These are phyloP conservation scores for Sebastolobus alascanus DNA, from an alignment of 2,797 vertebrate genomes.

Conservation along the genomic window DNA sequence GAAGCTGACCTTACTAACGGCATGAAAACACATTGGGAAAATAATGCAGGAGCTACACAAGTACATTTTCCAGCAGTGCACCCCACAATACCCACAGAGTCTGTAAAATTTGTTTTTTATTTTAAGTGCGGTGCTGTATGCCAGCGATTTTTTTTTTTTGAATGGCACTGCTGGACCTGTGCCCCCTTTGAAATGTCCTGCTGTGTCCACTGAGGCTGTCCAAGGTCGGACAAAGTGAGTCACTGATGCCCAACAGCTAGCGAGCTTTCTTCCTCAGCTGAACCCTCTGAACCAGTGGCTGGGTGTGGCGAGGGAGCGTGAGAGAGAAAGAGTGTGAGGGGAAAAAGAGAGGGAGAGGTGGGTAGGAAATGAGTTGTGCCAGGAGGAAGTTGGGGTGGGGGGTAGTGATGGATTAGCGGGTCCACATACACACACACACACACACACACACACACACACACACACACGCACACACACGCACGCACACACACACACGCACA, in stretches of 20 bases:
- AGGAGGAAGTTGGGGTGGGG: constrained; percentile 65
- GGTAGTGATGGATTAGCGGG: constrained; percentile 65
- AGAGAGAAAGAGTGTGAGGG: constrained; percentile 44
- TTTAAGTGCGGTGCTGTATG: constrained; percentile 56
- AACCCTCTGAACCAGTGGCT: constrained; percentile 73
- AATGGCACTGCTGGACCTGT: constrained; percentile 62
- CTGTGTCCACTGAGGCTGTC: constrained; percentile 65
- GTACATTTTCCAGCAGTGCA: constrained; percentile 38
- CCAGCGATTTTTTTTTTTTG: constrained; percentile 42
- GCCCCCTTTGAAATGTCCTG: constrained; percentile 64
- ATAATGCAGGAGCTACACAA: constrained; percentile 13
- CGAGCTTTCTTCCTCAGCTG: constrained; percentile 67
- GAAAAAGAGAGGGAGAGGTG: constrained; percentile 42
- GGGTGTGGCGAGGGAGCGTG: constrained; percentile 64
- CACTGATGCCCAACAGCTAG: constrained; percentile 71
- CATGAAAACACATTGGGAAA: constrained; percentile 24
- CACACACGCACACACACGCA: constrained; percentile 28
- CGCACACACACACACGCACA: background rate
- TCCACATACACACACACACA: constrained; percentile 37
- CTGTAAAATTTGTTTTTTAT: constrained; percentile 57
- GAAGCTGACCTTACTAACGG: background rate
- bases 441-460: constrained; percentile 25
- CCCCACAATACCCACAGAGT: constrained; percentile 61
- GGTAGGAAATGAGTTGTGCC: constrained; percentile 68
- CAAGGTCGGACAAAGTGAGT: constrained; percentile 77